Evolutionary conservation across 2,888 invertebrate genomes (phyloP).

Genomic region (Caradrina kadenii): DNA sequence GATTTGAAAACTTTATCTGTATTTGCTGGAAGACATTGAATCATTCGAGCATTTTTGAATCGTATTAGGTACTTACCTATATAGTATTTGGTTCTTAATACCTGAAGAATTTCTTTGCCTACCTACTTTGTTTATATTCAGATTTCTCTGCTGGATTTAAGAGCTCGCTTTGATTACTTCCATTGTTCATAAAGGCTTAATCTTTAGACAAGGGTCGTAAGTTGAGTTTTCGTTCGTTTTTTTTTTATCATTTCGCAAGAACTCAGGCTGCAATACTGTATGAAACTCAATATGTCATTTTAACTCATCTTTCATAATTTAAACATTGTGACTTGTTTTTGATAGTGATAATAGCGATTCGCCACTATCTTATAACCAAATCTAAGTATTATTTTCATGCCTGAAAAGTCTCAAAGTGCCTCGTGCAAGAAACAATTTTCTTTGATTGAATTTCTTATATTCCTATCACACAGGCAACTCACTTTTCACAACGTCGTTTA

Average conservation of each 20-base stretch:
- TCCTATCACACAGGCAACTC: background rate
- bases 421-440: background rate
- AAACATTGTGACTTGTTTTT: background rate
- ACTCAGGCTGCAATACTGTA: background rate
- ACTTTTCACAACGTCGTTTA: background rate
- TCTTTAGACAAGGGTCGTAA: background rate
- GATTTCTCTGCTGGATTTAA: background rate
- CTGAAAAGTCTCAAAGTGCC: background rate
- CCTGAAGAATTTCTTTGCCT: background rate
- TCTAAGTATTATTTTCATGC: too few relatives aligned
- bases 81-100: conserved; percentile 8
- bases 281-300: background rate
- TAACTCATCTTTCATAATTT: too few relatives aligned
- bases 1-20: conserved; percentile 70
- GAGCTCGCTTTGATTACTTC: background rate
- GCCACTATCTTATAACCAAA: background rate
- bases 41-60: conserved; percentile 51
- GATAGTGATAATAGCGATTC: background rate
- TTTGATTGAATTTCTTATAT: background rate
- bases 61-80: conserved; percentile 10
- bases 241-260: background rate
- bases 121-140: background rate
- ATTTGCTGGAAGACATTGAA: conserved; percentile 41
- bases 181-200: background rate
- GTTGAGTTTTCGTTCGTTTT: background rate